phyloP scores from a whole-genome alignment of 2,888 invertebrate species.

The Ischnus inquisitorius region DNA sequence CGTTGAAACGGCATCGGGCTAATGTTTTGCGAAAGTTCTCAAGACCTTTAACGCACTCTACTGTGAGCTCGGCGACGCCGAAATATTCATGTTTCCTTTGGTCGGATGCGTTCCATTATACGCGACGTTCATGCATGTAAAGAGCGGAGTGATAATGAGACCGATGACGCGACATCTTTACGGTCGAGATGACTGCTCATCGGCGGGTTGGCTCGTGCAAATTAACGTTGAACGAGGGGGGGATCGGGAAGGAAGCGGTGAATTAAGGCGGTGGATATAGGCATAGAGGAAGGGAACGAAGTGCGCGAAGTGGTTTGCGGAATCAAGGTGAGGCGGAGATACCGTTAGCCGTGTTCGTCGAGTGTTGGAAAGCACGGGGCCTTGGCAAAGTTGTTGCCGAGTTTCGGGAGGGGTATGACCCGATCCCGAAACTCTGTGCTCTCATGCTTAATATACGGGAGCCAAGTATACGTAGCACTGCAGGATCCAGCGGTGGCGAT shows the following conservation, averaged over 20 bases:
- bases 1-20: too few species aligned
- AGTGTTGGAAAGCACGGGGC: constrained; percentile 52
- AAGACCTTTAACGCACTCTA: not conserved
- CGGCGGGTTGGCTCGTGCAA: constrained; percentile 39
- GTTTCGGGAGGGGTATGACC: constrained; percentile 53
- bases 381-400: constrained; percentile 65
- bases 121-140: not conserved
- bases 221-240: constrained; percentile 45
- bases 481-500: constrained; percentile 15
- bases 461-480: constrained; percentile 40
- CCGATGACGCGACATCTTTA: constrained; percentile 71
- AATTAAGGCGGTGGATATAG: not conserved
- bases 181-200: constrained; percentile 68
- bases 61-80: not conserved
- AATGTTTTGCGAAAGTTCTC: not conserved
- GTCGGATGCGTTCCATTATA: not conserved
- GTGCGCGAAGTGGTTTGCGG: constrained; percentile 10
- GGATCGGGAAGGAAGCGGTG: not conserved
- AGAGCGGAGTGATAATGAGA: constrained; percentile 40
- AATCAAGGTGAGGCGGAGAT: constrained; percentile 3
- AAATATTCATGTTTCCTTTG: not conserved
- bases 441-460: constrained; percentile 39
- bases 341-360: constrained; percentile 11
- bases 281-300: not conserved
- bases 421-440: constrained; percentile 59